Percentiles rank a stretch among this genome's conserved stretches.
phyloP scores from a whole-genome alignment of 92 coral and sea anemone genomes.

The Virgularia gustaviana region DNA sequence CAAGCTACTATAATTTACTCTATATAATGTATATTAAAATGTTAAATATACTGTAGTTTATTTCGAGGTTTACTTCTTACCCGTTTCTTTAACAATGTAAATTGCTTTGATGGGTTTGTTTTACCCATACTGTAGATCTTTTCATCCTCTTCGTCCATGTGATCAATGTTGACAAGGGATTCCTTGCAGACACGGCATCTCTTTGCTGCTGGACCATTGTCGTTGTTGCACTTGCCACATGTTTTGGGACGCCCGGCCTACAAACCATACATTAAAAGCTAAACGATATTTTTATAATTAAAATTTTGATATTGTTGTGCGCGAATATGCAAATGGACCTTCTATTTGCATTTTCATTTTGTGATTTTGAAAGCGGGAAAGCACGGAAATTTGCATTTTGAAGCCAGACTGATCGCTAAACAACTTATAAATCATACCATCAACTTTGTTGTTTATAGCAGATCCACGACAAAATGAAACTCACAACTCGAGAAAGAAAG shows the following conservation, averaged over 20 bases:
- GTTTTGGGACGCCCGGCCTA: constrained; percentile 17
- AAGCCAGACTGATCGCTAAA: too few species aligned
- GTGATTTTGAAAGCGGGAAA: too few species aligned
- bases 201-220: constrained; percentile 27
- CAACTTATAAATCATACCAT: too few species aligned
- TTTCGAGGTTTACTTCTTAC: background rate
- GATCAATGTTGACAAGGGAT: background rate
- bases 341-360: too few species aligned
- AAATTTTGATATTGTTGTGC: too few species aligned
- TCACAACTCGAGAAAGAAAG: too few species aligned
- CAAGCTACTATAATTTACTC: too few species aligned
- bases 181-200: constrained; percentile 11
- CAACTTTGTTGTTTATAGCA: too few species aligned
- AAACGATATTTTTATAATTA: background rate
- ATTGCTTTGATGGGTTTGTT: constrained; percentile 19
- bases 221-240: background rate
- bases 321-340: too few species aligned
- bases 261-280: background rate
- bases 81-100: constrained; percentile 2
- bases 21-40: too few species aligned
- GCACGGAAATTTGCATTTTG: too few species aligned
- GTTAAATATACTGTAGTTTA: background rate
- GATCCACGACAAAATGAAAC: too few species aligned
- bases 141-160: background rate
- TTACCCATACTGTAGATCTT: constrained; percentile 15